These are phyloP conservation scores for Alectura lathami DNA, from an alignment of 2,113 vertebrate genomes.

Conservation along the genomic window DNA sequence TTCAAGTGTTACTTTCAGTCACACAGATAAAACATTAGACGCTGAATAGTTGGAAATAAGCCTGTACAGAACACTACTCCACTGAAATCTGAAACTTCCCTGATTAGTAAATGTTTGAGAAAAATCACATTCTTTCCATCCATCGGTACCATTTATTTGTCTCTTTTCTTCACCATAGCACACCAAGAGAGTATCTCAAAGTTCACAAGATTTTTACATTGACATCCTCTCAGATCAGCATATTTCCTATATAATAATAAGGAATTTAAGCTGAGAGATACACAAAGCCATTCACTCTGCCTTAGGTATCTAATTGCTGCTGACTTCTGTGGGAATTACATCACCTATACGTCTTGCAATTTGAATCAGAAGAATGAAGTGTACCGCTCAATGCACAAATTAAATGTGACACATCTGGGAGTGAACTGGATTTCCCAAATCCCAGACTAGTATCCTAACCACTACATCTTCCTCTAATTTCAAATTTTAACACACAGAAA, in stretches of 20 bases:
- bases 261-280: neutral
- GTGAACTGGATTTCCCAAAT: neutral
- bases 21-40: neutral
- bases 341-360: neutral
- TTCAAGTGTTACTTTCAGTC: neutral
- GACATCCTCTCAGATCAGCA: neutral
- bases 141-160: neutral
- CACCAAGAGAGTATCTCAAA: neutral
- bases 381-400: neutral
- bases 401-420: neutral
- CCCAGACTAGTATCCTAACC: neutral
- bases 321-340: neutral
- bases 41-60: neutral
- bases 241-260: neutral
- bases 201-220: neutral
- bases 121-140: neutral
- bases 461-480: neutral
- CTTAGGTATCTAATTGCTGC: neutral
- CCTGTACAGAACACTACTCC: neutral
- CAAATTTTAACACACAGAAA: neutral
- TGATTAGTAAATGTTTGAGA: neutral
- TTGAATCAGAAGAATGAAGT: neutral
- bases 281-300: neutral
- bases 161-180: neutral
- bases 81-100: neutral